Evolutionary conservation across 2,113 vertebrate genomes (phyloP).

Genomic region (Ophthalmolycus amberensis): DNA sequence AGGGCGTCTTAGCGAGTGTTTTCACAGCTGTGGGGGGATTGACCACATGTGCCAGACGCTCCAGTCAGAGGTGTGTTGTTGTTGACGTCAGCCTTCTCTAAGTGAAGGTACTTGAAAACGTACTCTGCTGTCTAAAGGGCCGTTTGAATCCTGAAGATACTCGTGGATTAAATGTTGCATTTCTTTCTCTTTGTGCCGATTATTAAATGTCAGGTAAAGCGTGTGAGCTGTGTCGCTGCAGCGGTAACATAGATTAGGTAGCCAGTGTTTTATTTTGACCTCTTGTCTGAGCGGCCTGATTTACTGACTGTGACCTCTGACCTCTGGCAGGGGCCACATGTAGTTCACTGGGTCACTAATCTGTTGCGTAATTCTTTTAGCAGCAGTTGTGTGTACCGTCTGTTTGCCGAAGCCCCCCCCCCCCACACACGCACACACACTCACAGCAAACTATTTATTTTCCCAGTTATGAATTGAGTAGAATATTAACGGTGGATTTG

Average conservation of each 20-base stretch:
- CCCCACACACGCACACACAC: not conserved
- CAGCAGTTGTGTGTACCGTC: conserved; percentile 17
- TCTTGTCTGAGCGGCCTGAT: conserved; percentile 55
- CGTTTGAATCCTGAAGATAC: not conserved
- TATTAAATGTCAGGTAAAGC: not conserved
- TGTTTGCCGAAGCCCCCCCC: conserved; percentile 13
- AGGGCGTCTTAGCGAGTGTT: conserved; percentile 25
- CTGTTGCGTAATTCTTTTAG: conserved; percentile 61
- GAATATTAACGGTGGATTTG: conserved; percentile 40
- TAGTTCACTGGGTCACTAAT: conserved; percentile 68
- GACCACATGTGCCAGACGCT: conserved; percentile 4
- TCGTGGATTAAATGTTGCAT: not conserved
- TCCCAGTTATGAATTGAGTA: conserved; percentile 19
- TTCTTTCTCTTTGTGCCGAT: not conserved
- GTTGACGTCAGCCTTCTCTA: conserved; percentile 11
- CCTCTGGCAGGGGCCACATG: conserved; percentile 60
- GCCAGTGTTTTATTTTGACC: conserved; percentile 49
- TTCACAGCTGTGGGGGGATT: conserved; percentile 46
- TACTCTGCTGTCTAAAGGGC: not conserved
- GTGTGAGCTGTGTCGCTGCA: not conserved
- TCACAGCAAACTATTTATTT: conserved; percentile 2
- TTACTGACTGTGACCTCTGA: conserved; percentile 60
- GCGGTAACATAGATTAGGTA: conserved; percentile 22
- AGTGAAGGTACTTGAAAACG: not conserved
- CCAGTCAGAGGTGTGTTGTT: conserved; percentile 19